Base-by-base conservation (phyloP, 2,113 vertebrate genomes). In the Riparia riparia region DNA sequence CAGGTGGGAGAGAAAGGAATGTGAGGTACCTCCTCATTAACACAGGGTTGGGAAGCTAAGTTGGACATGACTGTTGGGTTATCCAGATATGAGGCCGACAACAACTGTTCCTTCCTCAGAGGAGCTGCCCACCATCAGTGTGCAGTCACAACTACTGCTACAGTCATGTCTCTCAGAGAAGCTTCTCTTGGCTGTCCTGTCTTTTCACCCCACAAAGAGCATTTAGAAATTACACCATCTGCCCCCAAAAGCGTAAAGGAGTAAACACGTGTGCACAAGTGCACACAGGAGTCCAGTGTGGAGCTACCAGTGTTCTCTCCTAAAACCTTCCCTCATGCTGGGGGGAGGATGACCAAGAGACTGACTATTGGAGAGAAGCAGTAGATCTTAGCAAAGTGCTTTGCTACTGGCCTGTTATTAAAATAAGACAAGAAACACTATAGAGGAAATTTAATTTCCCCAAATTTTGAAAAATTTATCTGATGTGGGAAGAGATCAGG, bases 211-310 rank as follows among this genome's bases (percentile, higher is more conserved):
- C 45, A 25, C 8, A 49, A 17, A 91, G 5, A 73, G 14, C 16
- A 58, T 4, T 9, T 14, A 5, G 20, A 95, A 95, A 77, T 1
- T 0, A 39, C 29, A 47, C 4, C 12, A 13, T 81, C 50, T 83
- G 7, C 4, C 17, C 54, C 15, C 14, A 70, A 34, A 86, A 83
- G 22, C 1, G 2, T 47, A 50, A 25, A 68, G 56, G n/a, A 78
- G 21, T 41, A 49, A 73, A 53, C 4, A 42, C 0, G 0, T 1
- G 10, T 28, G 21, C 49, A 51, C 21, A 54, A 4, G 5, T 60
- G 17, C 15, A 17, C 22, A 15, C 28, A 65, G 12, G 19, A 91
- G 25, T 57, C 54, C 50, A 77, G 12, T 5, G 4, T 2, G n/a
- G 29, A 74, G 51, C 29, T 81, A 61, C 11, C 18, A 78, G 10